Evolutionary conservation across 2,888 invertebrate genomes (phyloP), one percentile per base, ranked within the genome.

Genomic region (Drosophila robusta): DNA sequence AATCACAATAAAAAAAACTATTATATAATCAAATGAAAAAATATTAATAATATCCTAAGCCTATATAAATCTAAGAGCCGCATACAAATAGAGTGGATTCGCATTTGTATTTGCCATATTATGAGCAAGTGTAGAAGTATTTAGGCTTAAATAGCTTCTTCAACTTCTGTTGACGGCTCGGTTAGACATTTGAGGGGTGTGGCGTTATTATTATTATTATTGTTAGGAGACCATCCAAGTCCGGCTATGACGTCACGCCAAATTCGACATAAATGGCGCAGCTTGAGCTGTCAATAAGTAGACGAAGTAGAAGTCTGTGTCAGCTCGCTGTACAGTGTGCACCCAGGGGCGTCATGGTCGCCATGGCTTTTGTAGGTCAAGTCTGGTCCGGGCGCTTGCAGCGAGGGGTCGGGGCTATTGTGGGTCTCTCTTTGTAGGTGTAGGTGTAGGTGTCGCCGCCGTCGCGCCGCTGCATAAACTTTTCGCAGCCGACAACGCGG

Each of bases 351-450:
- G 63, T 72, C 72, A 77, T 71, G 77, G 72, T 71, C 65, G 73
- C 52, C 61, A 52, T 60, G 65, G 65, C 46, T 51, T 87, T 83
- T 83, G 87, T 83, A 83, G 83, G 83, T 83, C 83, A 83, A 89
- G 89, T 87, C 84, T 89, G 89, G 74, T 65, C 45, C 61, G 70
- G 77, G 62, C 65, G 51, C 14, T 52, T 6, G 39, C 0, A 34
- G 22, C 18, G 52, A 32, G 41, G 9, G 5, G 22, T 12, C 5
- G 4, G 26, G 9, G 22, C 22, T 18, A 16, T n/a, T 24, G 14
- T n/a, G 36, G 39, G 22, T 55, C 54, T 57, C 42, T 52, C 41
- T 42, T 16, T 55, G 18, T 45, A 5, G n/a, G 16, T 46, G 29
- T 39, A 55, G 41, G 50, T 32, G 84, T 87, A 69, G 69, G 68